Percentiles rank a stretch among this genome's conserved stretches.
Conservation (phyloP, 2,888 invertebrate genomes). For the Drosophila greeni region DNA sequence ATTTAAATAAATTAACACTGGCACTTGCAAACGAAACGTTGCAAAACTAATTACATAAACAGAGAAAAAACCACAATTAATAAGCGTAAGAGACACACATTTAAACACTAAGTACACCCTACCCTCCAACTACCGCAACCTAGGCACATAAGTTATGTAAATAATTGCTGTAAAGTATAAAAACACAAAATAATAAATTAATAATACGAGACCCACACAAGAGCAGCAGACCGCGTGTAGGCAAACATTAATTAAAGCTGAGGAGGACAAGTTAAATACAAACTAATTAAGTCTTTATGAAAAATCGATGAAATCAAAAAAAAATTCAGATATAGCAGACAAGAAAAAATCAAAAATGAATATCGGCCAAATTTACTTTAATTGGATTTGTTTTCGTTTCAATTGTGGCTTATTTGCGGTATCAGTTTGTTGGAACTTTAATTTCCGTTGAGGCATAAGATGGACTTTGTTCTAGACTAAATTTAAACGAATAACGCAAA, state of each 20-base stretch:
- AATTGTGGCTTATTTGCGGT: conserved; percentile 51
- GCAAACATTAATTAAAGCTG: conserved; percentile 59
- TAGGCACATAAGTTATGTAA: conserved; percentile 67
- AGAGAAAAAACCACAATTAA: conserved; percentile 55
- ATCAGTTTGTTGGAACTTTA: conserved; percentile 7
- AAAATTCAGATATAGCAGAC: conserved; percentile 16
- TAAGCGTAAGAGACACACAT: conserved; percentile 64
- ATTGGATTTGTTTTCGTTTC: conserved; percentile 55
- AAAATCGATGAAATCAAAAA: conserved; percentile 37
- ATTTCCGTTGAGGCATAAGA: conserved; percentile 41
- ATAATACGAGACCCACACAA: conserved; percentile 29
- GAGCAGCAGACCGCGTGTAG: conserved; percentile 20
- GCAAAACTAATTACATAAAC: conserved; percentile 57
- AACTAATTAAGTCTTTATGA: conserved; percentile 49
- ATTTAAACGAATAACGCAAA: conserved; percentile 39
- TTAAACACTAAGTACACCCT: conserved; percentile 70
- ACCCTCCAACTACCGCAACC: conserved; percentile 68
- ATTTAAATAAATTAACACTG: conserved; percentile 53
- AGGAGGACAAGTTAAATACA: conserved; percentile 35
- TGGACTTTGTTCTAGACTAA: conserved; percentile 53
- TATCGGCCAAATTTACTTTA: conserved; percentile 51
- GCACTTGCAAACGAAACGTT: conserved; percentile 51
- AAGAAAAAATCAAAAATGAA: conserved; percentile 48
- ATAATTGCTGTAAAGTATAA: conserved; percentile 65
- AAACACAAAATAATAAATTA: conserved; percentile 45